Evolutionary conservation across 53 echinoderm and acorn worm genomes (phyloP).

Genomic region (Holothuria leucospilota): DNA sequence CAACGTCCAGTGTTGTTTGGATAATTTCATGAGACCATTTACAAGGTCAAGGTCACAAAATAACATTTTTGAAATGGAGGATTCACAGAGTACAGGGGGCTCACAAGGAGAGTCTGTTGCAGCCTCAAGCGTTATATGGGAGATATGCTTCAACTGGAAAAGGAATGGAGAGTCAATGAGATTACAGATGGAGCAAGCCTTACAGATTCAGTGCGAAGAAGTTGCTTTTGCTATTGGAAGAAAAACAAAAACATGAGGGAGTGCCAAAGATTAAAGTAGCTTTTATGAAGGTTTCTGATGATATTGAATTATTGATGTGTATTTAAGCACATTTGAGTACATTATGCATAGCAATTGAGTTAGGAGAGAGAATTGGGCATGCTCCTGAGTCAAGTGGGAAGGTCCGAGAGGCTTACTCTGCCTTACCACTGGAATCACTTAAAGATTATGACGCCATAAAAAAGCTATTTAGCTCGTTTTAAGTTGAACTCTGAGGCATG

Average conservation of each 20-base stretch:
- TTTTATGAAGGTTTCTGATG: not conserved
- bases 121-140: too few species aligned
- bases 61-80: too few species aligned
- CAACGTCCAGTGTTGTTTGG: too few species aligned
- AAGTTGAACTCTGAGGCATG: constrained; percentile 10
- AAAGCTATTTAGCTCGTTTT: not conserved
- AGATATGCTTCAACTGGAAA: too few species aligned
- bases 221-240: not conserved
- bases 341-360: not conserved
- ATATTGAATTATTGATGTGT: not conserved
- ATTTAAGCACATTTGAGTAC: not conserved
- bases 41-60: too few species aligned
- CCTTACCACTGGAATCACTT: not conserved
- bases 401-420: not conserved
- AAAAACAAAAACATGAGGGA: not conserved
- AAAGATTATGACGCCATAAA: not conserved
- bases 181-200: not conserved
- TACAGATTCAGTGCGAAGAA: not conserved
- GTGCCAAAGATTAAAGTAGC: not conserved
- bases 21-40: too few species aligned
- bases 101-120: too few species aligned
- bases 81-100: too few species aligned
- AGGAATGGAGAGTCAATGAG: too few species aligned
- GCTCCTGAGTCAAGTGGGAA: not conserved
- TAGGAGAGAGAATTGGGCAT: not conserved